A percentile compares a stretch with the other conserved stretches of the same genome.
Conservation (phyloP, 2,888 invertebrate species). For the Apamea sordens region DNA sequence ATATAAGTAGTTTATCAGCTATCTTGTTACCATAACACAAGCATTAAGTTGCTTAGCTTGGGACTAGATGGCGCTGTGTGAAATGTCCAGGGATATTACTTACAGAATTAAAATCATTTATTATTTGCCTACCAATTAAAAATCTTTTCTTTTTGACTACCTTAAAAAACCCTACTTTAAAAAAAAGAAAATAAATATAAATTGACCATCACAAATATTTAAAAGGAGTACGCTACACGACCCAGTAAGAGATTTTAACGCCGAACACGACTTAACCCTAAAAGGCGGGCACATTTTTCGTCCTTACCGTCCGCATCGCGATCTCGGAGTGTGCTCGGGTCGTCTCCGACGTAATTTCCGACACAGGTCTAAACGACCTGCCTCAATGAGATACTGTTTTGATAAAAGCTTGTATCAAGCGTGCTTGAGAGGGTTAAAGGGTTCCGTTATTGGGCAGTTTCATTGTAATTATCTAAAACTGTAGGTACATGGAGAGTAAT, state of each 20-base stretch:
- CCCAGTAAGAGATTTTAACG: slow-evolving; percentile 62
- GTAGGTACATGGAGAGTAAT: slow-evolving; percentile 59
- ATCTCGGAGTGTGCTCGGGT: slow-evolving; percentile 53
- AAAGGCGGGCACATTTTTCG: slow-evolving; percentile 71
- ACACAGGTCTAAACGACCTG: slow-evolving; percentile 75
- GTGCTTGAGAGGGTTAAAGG: slow-evolving; percentile 73
- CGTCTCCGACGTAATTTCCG: slow-evolving; percentile 79
- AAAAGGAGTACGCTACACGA: neutral
- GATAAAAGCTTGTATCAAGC: slow-evolving; percentile 75
- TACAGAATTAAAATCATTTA: too few relatives aligned
- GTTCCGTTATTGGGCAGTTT: slow-evolving; percentile 70
- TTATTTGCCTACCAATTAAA: neutral
- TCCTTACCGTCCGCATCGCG: slow-evolving; percentile 51
- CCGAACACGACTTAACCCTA: slow-evolving; percentile 68
- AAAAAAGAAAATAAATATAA: neutral
- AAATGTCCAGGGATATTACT: too few relatives aligned
- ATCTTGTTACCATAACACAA: too few relatives aligned
- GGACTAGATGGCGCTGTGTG: too few relatives aligned
- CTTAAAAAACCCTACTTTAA: too few relatives aligned
- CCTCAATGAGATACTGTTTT: slow-evolving; percentile 75
- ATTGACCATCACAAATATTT: slow-evolving; percentile 4
- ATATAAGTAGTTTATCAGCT: too few relatives aligned
- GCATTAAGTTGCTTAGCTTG: too few relatives aligned
- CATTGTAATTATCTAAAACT: slow-evolving; percentile 70
- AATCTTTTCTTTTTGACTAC: neutral